Base-by-base conservation (phyloP, 2,113 vertebrate species). In the Mystacornis crossleyi region DNA sequence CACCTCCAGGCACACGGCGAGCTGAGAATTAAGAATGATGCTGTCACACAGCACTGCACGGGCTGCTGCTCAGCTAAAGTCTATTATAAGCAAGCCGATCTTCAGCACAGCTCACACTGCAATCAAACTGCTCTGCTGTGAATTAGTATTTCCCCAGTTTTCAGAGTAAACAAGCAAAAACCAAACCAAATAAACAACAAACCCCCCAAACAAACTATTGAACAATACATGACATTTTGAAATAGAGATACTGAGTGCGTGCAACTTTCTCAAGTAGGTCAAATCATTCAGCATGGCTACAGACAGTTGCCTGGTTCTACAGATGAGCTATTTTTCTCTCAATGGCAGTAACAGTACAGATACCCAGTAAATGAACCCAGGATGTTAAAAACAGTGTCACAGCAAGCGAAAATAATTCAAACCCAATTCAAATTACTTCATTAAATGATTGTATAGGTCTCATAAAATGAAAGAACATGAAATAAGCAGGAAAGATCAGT, bases 401-500 rank as follows among this genome's bases (percentile, higher is more conserved):
- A 82, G 50, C 28, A 87, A 96, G 38, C 36, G 14, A 95, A 95
- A 96, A 73, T 70, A 96, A 91, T 80, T 93, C 79, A 81, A 84
- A 95, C 12, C 8, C 43, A 57, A 86, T 93, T 89, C 73, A 89
- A 89, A 90, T 43, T 13, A 65, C 70, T 90, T 70, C 50, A 80
- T 47, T 47, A 89, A 94, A 87, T 64, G 53, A 96, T 2, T 73
- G 40, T 9, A 70, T 34, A 91, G 50, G 58, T 83, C 75, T 94
- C 92, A 77, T 77, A 91, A 95, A 95, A 91, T 50, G 36, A 57
- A 89, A 90, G 79, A 69, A 90, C 62, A 88, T 82, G 88, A 96
- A 94, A 87, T 65, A 88, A 82, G 79, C 47, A 86, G 38, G 83
- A 90, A 83, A 91, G 45, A 89, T 93, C 71, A 2, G 88, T 94